Evolutionary conservation across 2,888 invertebrate genomes (phyloP).

Genomic region (Ectropis crepuscularia): DNA sequence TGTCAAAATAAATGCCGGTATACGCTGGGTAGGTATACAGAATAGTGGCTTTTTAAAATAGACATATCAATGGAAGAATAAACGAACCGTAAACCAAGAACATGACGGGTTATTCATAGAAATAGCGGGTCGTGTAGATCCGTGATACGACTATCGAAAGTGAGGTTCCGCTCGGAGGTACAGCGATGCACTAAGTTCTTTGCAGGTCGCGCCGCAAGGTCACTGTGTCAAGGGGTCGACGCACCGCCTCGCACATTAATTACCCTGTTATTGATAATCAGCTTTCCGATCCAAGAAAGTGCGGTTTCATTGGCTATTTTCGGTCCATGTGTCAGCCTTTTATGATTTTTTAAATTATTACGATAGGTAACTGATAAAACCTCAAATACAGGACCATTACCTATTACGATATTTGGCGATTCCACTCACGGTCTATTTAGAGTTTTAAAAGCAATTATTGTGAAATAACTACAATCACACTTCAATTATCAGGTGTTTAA

Average conservation of each 20-base stretch:
- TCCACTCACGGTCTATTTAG: too few species aligned
- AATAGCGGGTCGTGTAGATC: slow-evolving; percentile 61
- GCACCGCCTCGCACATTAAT: slow-evolving; percentile 50
- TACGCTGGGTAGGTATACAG: too few species aligned
- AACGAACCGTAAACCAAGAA: slow-evolving; percentile 20
- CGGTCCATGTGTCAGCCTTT: background rate
- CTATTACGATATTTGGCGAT: too few species aligned
- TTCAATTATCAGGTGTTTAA: too few species aligned
- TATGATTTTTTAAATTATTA: too few species aligned
- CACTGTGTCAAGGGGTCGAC: slow-evolving; percentile 71
- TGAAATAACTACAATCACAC: too few species aligned
- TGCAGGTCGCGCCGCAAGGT: slow-evolving; percentile 56
- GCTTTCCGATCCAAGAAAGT: slow-evolving; percentile 40
- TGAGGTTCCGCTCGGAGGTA: slow-evolving; percentile 56
- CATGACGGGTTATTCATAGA: slow-evolving; percentile 35
- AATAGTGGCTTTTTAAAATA: slow-evolving; percentile 20
- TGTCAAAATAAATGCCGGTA: too few species aligned
- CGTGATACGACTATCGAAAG: slow-evolving; percentile 67
- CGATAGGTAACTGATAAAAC: too few species aligned
- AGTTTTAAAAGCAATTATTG: too few species aligned
- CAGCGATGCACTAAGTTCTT: slow-evolving; percentile 63
- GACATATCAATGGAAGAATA: slow-evolving; percentile 9
- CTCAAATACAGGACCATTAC: too few species aligned
- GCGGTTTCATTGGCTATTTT: background rate
- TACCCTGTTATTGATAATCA: slow-evolving; percentile 43